Conservation (phyloP, 2,888 invertebrate species). For the Cryptophagus acutangulus region DNA sequence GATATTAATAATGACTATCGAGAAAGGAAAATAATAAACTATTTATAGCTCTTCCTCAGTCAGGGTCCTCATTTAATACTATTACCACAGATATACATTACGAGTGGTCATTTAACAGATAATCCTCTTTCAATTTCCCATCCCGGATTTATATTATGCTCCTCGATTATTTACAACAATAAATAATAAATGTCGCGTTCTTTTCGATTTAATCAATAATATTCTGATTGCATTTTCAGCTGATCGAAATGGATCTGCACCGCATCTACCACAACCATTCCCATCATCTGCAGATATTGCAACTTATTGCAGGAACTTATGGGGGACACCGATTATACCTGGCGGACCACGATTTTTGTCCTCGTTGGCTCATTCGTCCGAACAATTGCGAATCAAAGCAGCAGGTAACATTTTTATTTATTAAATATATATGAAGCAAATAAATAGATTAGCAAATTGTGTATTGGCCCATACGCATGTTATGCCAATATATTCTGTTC, state of each 20-base stretch:
- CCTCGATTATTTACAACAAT: constrained; percentile 13
- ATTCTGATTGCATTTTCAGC: not conserved
- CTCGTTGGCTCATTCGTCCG: constrained; percentile 32
- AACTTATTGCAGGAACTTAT: constrained; percentile 44
- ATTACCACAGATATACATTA: constrained; percentile 11
- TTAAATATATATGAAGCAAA: no score
- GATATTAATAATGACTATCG: no score
- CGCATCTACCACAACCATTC: constrained; percentile 21
- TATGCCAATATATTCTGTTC: no score
- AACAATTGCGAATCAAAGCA: constrained; percentile 35
- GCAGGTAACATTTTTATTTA: constrained; percentile 30
- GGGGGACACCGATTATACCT: constrained; percentile 42
- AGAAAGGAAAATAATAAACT: no score
- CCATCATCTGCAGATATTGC: constrained; percentile 41
- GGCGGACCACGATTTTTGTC: constrained; percentile 38
- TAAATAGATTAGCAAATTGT: no score
- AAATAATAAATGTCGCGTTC: no score
- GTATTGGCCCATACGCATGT: no score
- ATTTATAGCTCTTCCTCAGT: no score
- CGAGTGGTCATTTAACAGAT: constrained; percentile 11
- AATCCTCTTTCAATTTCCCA: constrained; percentile 19
- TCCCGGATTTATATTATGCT: constrained; percentile 3
- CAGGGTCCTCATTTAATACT: no score
- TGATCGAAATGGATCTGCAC: constrained; percentile 27
- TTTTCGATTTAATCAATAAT: not conserved